phyloP scores from a whole-genome alignment of 2,888 invertebrate species.

The Hanleya hanleyi region DNA sequence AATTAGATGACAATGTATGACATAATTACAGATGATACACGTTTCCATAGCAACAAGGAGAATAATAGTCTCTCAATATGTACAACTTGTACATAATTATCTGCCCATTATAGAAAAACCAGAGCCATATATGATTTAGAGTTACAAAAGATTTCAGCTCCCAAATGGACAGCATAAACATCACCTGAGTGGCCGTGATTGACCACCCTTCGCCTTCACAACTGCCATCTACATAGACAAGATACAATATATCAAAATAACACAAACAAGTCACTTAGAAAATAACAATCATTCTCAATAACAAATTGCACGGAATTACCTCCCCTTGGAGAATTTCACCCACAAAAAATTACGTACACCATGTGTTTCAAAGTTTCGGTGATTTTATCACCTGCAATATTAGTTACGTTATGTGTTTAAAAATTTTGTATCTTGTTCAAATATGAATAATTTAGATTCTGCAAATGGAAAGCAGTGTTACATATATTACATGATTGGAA shows the following conservation, averaged over 20 bases:
- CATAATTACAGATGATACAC: constrained; percentile 8
- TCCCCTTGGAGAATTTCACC: too few relatives aligned
- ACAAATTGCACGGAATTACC: constrained; percentile 1
- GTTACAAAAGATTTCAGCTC: not conserved
- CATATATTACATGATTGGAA: too few relatives aligned
- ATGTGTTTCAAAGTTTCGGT: too few relatives aligned
- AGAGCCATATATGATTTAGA: not conserved
- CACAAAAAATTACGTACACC: too few relatives aligned
- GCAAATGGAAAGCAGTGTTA: too few relatives aligned
- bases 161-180: not conserved
- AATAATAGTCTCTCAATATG: constrained; percentile 1
- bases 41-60: not conserved
- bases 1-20: constrained; percentile 8
- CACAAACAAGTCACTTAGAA: constrained; percentile 1
- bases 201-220: not conserved
- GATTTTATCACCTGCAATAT: constrained; percentile 9
- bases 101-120: not conserved
- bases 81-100: constrained; percentile 6
- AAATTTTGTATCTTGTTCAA: too few relatives aligned
- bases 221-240: not conserved
- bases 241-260: constrained; percentile 7
- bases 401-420: too few relatives aligned
- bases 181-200: not conserved
- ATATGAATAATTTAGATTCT: too few relatives aligned
- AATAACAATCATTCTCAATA: not conserved